phyloP scores from a whole-genome alignment of 2,113 vertebrate species.

The Podiceps cristatus region DNA sequence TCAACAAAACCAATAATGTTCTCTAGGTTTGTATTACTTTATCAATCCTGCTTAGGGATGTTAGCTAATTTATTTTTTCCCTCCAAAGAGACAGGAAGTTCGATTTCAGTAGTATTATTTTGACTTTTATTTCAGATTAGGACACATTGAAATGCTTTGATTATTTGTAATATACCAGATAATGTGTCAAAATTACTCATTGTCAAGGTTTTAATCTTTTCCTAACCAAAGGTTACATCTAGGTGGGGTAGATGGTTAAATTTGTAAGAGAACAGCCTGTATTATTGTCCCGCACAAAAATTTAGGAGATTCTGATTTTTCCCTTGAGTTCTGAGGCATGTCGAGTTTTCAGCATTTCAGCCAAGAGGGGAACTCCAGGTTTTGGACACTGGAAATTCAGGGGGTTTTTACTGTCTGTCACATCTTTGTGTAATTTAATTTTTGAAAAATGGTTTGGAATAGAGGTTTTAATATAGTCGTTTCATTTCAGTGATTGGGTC shows the following conservation, averaged over 20 bases:
- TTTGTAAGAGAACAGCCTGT: not conserved
- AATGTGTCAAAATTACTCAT: not conserved
- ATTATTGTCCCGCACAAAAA: not conserved
- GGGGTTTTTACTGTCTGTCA: not conserved
- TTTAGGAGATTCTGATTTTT: not conserved
- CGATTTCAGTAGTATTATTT: not conserved
- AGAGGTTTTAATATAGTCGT: not conserved
- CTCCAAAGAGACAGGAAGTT: not conserved
- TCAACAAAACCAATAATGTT: not conserved
- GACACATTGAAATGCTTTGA: not conserved
- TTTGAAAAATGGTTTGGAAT: conserved; percentile 7
- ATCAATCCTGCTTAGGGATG: not conserved
- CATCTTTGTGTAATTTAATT: not conserved
- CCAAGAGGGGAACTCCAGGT: not conserved
- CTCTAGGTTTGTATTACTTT: not conserved
- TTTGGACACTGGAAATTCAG: not conserved
- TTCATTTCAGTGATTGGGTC: not conserved
- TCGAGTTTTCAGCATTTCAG: not conserved
- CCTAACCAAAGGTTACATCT: not conserved
- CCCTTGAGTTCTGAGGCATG: not conserved
- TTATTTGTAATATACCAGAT: not conserved
- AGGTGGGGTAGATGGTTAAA: not conserved
- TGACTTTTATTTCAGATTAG: not conserved
- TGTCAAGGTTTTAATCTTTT: not conserved
- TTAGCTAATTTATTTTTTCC: not conserved